phyloP scores from a whole-genome alignment of 1,140 invertebrate genomes.

The Procambarus virginalis region DNA sequence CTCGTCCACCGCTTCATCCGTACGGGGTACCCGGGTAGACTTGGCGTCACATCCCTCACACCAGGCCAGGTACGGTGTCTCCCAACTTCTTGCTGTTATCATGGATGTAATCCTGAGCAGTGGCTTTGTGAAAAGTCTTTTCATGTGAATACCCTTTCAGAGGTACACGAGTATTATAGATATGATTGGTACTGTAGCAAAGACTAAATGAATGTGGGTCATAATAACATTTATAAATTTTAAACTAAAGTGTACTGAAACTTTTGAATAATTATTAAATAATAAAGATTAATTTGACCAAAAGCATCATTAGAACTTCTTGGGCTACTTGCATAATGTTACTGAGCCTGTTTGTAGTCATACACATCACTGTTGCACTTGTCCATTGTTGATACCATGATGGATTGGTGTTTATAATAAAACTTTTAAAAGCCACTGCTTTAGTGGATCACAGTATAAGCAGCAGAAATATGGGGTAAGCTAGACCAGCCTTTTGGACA shows the following conservation, averaged over 20 bases:
- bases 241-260: not conserved
- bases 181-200: not conserved
- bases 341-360: not conserved
- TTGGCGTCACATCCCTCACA: conserved; percentile 81
- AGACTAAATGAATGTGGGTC: not conserved
- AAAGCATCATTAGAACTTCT: not conserved
- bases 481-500: conserved; percentile 62
- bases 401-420: conserved; percentile 7
- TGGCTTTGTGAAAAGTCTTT: conserved; percentile 41
- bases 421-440: conserved; percentile 58
- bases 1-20: conserved; percentile 83
- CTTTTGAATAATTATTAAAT: not conserved
- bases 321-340: not conserved
- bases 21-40: conserved; percentile 78
- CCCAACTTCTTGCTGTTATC: conserved; percentile 52
- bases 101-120: conserved; percentile 43
- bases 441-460: conserved; percentile 59
- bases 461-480: conserved; percentile 67
- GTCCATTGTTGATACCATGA: conserved; percentile 19
- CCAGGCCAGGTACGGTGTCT: conserved; percentile 56
- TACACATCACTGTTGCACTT: not conserved
- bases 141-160: not conserved
- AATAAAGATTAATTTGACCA: not conserved
- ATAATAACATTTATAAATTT: not conserved
- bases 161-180: not conserved